Evolutionary conservation across 2,113 vertebrate species (phyloP), one percentile per base, ranked within the genome.

Genomic region (Athene cunicularia): DNA sequence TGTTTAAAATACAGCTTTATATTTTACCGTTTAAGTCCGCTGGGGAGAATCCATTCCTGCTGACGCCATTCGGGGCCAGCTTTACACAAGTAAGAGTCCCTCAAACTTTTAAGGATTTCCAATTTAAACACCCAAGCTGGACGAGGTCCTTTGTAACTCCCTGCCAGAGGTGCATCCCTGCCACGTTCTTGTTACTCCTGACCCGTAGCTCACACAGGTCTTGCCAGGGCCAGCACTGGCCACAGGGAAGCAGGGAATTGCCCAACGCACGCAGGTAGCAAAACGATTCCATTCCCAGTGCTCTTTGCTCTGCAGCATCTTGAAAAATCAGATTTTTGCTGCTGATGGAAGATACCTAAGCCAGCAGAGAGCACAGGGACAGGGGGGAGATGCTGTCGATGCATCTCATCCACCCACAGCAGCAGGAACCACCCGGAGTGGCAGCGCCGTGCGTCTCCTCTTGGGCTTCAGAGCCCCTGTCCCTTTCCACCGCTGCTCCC

Each of bases 341-440:
- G 55, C 79, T 5, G 12, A 4, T 15, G 15, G 47, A 41, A 75
- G 22, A 20, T 64, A 53, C 5, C 28, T 22, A 17, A 60, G 80
- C 14, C 17, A 86, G 27, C 1, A 0, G n/a, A 53, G 49, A 88
- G 32, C 2, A 6, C 23, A 33, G n/a, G 17, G 39, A 18, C 18
- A 26, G 32, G 27, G 20, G 19, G 43, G 30, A 30, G 56, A 22
- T 58, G 35, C 11, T 0, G 2, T n/a, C 35, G 60, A 47, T 39
- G 24, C 33, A 1, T 23, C 35, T 37, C 11, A 12, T 37, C 64
- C 2, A 0, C 19, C n/a, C 52, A 35, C 13, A 7, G 63, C 26
- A 9, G 12, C 3, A 0, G 30, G 24, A 73, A 22, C 58, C 45
- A 23, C 47, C 1, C 1, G 0, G 1, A 75, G 56, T 5, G 4